Conservation (phyloP, 2,888 invertebrate species). For the Lithophane socia region DNA sequence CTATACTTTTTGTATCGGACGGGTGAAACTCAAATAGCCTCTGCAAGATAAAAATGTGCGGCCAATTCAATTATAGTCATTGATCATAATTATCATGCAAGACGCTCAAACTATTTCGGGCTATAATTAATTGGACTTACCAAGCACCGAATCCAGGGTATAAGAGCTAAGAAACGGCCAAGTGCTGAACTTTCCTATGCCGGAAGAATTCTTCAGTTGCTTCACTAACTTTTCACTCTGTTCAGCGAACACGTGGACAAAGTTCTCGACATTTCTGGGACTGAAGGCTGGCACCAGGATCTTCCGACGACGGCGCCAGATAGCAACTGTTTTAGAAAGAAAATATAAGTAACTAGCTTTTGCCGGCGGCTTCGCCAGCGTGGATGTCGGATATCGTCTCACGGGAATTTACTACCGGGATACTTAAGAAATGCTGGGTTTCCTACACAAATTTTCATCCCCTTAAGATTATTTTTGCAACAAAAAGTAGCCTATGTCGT, state of each 20-base stretch:
- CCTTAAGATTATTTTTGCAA: no score
- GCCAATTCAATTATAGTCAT: not conserved
- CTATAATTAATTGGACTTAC: constrained; percentile 76
- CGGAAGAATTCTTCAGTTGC: constrained; percentile 74
- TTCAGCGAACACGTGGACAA: constrained; percentile 91
- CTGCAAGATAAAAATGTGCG: not conserved
- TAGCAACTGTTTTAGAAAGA: constrained; percentile 76
- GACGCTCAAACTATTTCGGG: not conserved
- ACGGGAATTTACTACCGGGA: no score
- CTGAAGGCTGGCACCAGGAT: constrained; percentile 92
- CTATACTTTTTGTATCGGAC: not conserved
- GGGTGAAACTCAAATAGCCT: not conserved
- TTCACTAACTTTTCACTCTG: constrained; percentile 88
- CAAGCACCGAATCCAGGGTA: constrained; percentile 92
- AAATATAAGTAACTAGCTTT: no score
- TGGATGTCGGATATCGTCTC: no score
- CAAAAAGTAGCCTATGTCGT: no score
- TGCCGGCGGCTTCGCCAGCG: no score
- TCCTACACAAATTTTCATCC: no score
- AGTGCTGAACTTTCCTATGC: constrained; percentile 83
- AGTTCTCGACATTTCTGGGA: constrained; percentile 92
- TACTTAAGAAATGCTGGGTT: no score
- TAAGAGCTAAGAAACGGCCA: constrained; percentile 90
- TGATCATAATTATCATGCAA: no score
- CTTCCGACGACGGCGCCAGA: constrained; percentile 92